Conservation (phyloP, 1,140 invertebrate species). For the Agrypnia vestita region DNA sequence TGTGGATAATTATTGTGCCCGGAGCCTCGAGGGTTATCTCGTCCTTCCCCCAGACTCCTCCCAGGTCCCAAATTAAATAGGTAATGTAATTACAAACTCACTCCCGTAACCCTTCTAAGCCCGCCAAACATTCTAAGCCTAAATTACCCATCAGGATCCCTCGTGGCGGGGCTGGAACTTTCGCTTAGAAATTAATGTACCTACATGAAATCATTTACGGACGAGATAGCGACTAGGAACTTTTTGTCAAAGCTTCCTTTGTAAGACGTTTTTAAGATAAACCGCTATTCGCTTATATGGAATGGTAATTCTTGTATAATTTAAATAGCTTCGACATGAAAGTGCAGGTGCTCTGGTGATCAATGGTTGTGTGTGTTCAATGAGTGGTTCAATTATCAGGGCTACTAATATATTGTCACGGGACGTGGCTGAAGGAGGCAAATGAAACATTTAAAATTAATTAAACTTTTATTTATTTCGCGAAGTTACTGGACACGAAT, state of each 20-base stretch:
- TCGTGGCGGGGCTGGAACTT: conserved; percentile 35
- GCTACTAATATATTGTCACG: too few species aligned
- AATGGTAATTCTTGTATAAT: too few species aligned
- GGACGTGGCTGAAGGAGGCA: too few species aligned
- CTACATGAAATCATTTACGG: conserved; percentile 45
- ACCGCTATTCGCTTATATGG: too few species aligned
- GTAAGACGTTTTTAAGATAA: too few species aligned
- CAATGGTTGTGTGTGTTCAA: too few species aligned
- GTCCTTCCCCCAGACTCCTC: conserved; percentile 1
- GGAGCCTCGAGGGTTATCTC: conserved; percentile 41
- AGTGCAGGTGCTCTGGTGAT: too few species aligned
- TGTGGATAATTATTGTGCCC: conserved; percentile 56
- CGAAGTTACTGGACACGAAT: too few species aligned
- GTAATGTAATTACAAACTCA: conserved; percentile 60
- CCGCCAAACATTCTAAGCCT: conserved; percentile 56
- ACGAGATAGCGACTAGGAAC: not conserved
- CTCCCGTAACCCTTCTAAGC: conserved; percentile 57
- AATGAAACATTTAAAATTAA: too few species aligned
- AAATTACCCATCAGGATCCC: conserved; percentile 57
- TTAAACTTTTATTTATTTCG: too few species aligned
- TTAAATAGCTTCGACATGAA: too few species aligned
- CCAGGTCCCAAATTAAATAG: conserved; percentile 59
- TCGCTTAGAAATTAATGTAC: conserved; percentile 38
- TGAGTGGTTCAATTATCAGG: too few species aligned
- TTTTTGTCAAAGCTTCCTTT: not conserved